Base-by-base conservation (phyloP, 1,140 invertebrate species). In the Drosophila nannoptera region DNA sequence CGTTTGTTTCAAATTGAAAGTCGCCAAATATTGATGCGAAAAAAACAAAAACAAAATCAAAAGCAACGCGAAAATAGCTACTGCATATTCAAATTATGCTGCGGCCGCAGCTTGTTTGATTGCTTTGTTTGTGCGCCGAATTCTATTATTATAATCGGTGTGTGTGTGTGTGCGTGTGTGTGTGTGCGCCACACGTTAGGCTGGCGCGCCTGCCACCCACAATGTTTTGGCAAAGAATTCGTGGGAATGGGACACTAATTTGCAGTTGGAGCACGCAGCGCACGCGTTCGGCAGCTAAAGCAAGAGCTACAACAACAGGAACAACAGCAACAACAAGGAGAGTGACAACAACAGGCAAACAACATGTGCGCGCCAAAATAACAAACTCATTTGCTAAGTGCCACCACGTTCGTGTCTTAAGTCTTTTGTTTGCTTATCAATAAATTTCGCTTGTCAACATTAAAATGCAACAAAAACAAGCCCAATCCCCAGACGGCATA, bases 71-170 rank as follows among this genome's bases (percentile, higher is more conserved):
- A n/a, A 22, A 22, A 22, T 22, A 22, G 22, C 22, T 49, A 45
- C 32, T 66, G 35, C 46, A 33, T 22, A 77, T 77, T 52, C 38
- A 69, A 77, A 75, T 64, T 71, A 71, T 71, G 69, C 33, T 67
- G 22, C 46, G 22, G 32, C 14, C 7, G 63, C n/a, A 62, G 22
- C 49, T 62, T 69, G 69, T 66, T 63, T 78, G 66, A 70, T 78
- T 45, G 58, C 22, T 78, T 78, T 78, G 46, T 78, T 78, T 75
- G 55, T 63, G 71, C 68, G 61, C 53, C 70, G 66, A 70, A 73
- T 22, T 48, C 50, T 36, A 8, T 48, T n/a, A 8, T 33, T 33
- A 45, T 53, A 54, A 8, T 22, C 32, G n/a, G n/a, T n/a, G n/a
- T n/a, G n/a, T n/a, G n/a, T n/a, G n/a, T 50, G n/a, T n/a, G n/a